Evolutionary conservation across 92 coral and sea anemone genomes (phyloP).

Genomic region (Paragorgia papillata): DNA sequence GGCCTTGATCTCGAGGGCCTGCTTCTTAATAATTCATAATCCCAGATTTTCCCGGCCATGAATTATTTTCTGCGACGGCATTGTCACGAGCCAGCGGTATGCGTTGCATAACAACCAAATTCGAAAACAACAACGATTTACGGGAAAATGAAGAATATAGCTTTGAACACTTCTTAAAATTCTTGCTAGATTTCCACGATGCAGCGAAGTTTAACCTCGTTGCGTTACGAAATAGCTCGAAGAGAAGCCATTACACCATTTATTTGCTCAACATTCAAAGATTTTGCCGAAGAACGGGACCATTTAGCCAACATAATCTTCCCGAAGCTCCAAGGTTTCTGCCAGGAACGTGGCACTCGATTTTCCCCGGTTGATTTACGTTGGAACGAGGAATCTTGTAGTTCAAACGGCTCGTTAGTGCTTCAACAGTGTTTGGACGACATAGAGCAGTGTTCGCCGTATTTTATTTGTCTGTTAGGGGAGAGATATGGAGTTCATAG

Average conservation of each 20-base stretch:
- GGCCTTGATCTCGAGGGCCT: too few species aligned
- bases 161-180: too few species aligned
- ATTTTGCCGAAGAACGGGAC: constrained; percentile 82
- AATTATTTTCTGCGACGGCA: too few species aligned
- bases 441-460: constrained; percentile 89
- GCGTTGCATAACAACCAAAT: neutral
- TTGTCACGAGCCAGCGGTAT: neutral
- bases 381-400: constrained; percentile 84
- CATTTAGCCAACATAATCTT: constrained; percentile 70
- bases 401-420: constrained; percentile 65
- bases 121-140: neutral
- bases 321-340: constrained; percentile 69
- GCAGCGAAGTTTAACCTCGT: constrained; percentile 43
- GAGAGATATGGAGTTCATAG: constrained; percentile 91
- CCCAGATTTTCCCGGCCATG: too few species aligned
- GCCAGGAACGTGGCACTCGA: constrained; percentile 80
- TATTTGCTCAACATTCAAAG: constrained; percentile 93
- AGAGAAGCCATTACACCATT: constrained; percentile 79
- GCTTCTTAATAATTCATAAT: too few species aligned
- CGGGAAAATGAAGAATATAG: neutral
- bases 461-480: constrained; percentile 86
- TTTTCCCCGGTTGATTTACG: constrained; percentile 88
- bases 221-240: constrained; percentile 66
- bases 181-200: neutral
- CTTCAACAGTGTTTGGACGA: constrained; percentile 84